phyloP scores from a whole-genome alignment of 2,888 invertebrate genomes.

The Spicauda simplicius region DNA sequence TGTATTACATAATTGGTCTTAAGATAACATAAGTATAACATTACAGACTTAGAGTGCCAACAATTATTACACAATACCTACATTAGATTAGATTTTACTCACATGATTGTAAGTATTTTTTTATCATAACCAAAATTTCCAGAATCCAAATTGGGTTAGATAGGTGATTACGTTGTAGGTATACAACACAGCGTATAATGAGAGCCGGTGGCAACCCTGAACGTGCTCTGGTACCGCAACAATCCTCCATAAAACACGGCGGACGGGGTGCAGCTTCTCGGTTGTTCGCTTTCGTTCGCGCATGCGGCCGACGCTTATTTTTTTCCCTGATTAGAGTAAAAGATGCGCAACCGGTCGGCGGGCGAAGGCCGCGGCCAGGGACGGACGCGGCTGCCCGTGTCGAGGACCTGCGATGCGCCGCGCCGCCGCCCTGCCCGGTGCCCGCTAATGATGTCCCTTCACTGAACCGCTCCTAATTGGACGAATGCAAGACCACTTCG shows the following conservation, averaged over 20 bases:
- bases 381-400: slow-evolving; percentile 52
- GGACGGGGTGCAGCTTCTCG: slow-evolving; percentile 66
- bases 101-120: too few relatives aligned
- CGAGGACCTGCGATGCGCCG: slow-evolving; percentile 41
- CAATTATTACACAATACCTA: too few relatives aligned
- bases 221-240: slow-evolving; percentile 66
- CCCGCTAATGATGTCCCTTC: slow-evolving; percentile 78
- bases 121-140: too few relatives aligned
- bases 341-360: slow-evolving; percentile 81
- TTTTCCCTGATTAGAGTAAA: slow-evolving; percentile 81
- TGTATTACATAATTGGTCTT: too few relatives aligned
- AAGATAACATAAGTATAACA: too few relatives aligned
- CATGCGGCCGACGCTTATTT: slow-evolving; percentile 70
- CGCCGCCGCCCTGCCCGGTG: slow-evolving; percentile 46
- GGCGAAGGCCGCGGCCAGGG: slow-evolving; percentile 77
- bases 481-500: slow-evolving; percentile 64
- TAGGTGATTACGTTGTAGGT: too few relatives aligned
- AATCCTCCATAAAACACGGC: slow-evolving; percentile 74
- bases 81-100: too few relatives aligned
- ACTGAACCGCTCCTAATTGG: slow-evolving; percentile 79
- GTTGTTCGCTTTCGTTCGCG: slow-evolving; percentile 77
- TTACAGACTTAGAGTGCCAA: too few relatives aligned
- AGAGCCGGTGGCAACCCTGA: slow-evolving; percentile 51
- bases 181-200: background rate
- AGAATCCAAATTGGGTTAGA: too few relatives aligned